Evolutionary conservation across 1,140 invertebrate species (phyloP).

Genomic region (Manduca sexta): DNA sequence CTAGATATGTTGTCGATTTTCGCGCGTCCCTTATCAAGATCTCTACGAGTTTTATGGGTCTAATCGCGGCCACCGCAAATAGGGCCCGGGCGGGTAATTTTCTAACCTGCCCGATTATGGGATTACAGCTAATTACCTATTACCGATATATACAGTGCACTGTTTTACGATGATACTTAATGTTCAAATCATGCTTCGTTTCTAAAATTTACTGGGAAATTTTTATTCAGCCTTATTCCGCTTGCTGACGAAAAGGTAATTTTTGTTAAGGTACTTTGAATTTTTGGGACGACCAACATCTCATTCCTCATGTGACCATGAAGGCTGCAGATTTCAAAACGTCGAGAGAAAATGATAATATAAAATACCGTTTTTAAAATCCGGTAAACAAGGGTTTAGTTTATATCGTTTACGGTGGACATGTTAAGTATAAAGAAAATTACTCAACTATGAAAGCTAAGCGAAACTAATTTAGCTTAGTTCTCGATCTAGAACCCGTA

Average conservation of each 20-base stretch:
- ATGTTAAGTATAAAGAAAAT: no score
- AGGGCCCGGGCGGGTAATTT: slow-evolving; percentile 59
- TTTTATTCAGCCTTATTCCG: not conserved
- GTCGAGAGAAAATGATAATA: no score
- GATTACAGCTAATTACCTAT: slow-evolving; percentile 69
- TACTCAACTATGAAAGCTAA: no score
- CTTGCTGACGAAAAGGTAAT: not conserved
- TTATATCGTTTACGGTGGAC: no score
- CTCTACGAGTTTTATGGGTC: slow-evolving; percentile 64
- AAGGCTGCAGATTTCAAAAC: no score
- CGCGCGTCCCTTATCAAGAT: slow-evolving; percentile 67
- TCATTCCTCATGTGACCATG: no score
- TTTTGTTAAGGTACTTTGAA: no score
- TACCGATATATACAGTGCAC: slow-evolving; percentile 50
- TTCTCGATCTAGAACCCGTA: no score
- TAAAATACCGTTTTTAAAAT: no score
- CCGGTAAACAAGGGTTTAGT: no score
- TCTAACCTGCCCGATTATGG: slow-evolving; percentile 67
- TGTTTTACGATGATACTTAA: not conserved
- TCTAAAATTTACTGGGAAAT: not conserved
- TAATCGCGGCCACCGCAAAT: slow-evolving; percentile 62
- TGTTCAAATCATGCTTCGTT: not conserved
- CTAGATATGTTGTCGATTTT: slow-evolving; percentile 45
- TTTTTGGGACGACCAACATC: no score
- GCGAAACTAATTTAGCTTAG: no score